Conservation (phyloP, 2,797 vertebrate species). For the Australoheros facetus region DNA sequence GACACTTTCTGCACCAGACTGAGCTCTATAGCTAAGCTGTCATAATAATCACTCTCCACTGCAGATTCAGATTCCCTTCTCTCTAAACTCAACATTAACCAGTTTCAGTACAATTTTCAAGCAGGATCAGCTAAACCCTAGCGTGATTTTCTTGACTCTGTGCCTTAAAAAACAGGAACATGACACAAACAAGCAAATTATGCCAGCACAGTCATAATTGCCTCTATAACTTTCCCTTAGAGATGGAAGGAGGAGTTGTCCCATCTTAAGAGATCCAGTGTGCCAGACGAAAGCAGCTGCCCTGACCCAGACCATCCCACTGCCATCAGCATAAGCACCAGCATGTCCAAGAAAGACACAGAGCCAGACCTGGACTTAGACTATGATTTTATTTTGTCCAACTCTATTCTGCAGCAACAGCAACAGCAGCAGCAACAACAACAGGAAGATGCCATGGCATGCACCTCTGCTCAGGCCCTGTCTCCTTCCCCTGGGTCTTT, state of each 20-base stretch:
- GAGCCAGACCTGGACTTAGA: conserved; percentile 93
- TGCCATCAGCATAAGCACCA: conserved; percentile 64
- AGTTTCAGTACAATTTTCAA: background rate
- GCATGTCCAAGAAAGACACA: conserved; percentile 86
- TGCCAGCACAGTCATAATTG: conserved; percentile 25
- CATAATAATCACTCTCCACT: conserved; percentile 18
- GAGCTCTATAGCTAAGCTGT: conserved; percentile 29
- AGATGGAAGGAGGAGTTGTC: conserved; percentile 95
- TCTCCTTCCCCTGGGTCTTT: conserved; percentile 83
- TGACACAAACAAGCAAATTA: conserved; percentile 12
- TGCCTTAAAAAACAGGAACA: conserved; percentile 16
- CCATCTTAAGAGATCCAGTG: conserved; percentile 86
- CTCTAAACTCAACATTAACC: background rate
- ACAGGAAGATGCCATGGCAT: conserved; percentile 71
- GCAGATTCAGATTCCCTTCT: background rate
- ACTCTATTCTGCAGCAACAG: conserved; percentile 88
- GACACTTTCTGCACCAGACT: conserved; percentile 41
- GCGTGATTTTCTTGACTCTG: background rate
- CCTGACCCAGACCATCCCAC: conserved; percentile 74
- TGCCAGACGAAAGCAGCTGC: conserved; percentile 80
- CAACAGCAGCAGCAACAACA: conserved; percentile 82
- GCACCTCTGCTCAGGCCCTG: conserved; percentile 80
- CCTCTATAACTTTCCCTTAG: conserved; percentile 76
- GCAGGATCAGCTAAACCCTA: background rate
- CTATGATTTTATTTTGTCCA: conserved; percentile 97